Percentiles rank a stretch among this genome's conserved stretches.
These are phyloP conservation scores for Platorchestia sp. DNA, from an alignment of 1,140 invertebrate genomes.

Conservation along the genomic window DNA sequence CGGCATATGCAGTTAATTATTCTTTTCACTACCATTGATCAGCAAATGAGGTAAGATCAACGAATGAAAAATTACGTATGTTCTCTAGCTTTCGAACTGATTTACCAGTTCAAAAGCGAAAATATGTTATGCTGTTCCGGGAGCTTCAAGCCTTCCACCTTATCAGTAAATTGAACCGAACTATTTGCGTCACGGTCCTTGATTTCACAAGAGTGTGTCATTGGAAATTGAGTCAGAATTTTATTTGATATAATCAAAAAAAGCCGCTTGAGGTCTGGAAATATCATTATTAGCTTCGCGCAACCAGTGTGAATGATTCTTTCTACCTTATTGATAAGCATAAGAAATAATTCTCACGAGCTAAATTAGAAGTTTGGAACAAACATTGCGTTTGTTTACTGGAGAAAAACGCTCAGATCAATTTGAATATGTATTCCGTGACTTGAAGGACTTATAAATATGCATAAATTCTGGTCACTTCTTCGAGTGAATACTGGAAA, in stretches of 20 bases:
- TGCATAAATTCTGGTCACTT: too few relatives aligned
- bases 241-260: background rate
- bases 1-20: too few relatives aligned
- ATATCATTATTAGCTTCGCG: background rate
- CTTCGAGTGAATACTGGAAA: background rate
- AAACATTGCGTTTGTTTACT: background rate
- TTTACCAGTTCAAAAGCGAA: background rate
- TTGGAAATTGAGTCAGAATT: background rate
- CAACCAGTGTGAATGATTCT: background rate
- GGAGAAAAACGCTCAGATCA: background rate
- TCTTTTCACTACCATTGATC: too few relatives aligned
- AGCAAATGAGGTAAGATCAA: too few relatives aligned
- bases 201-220: background rate
- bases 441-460: background rate
- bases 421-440: background rate
- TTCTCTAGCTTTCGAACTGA: background rate
- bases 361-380: background rate
- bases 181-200: background rate
- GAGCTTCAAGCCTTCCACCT: background rate
- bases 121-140: background rate
- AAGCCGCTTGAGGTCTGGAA: background rate
- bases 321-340: too few relatives aligned
- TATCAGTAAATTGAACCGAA: background rate
- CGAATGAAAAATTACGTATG: background rate
- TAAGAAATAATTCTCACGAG: background rate